These are phyloP conservation scores for Lepidochrysops patricia DNA, from an alignment of 2,888 invertebrate genomes.

Conservation along the genomic window DNA sequence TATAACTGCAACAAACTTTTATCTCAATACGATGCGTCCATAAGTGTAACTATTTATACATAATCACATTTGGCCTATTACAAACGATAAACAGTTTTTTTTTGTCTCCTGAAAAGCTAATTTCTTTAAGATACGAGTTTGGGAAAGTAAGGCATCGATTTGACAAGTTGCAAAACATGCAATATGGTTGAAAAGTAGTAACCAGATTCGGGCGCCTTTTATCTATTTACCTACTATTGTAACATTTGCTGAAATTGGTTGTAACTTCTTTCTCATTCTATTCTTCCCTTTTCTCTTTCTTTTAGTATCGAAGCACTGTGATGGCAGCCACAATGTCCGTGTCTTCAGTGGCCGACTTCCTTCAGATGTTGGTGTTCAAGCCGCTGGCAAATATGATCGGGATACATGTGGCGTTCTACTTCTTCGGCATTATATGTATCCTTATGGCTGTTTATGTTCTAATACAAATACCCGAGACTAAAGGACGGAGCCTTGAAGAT, in stretches of 20 bases:
- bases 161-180: too few species aligned
- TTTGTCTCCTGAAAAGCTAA: too few species aligned
- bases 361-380: slow-evolving; percentile 31
- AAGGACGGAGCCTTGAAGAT: slow-evolving; percentile 27
- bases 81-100: too few species aligned
- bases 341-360: slow-evolving; percentile 27
- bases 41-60: too few species aligned
- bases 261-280: too few species aligned
- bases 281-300: slow-evolving; percentile 15
- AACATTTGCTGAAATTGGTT: too few species aligned
- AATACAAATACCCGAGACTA: slow-evolving; percentile 31
- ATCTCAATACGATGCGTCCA: neutral
- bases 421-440: slow-evolving; percentile 30
- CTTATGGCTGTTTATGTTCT: slow-evolving; percentile 26
- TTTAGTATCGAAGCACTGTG: slow-evolving; percentile 32
- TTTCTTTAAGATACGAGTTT: too few species aligned
- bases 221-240: too few species aligned
- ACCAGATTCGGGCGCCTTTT: too few species aligned
- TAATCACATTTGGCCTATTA: too few species aligned
- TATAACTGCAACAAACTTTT: neutral
- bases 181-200: too few species aligned
- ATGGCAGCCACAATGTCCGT: slow-evolving; percentile 30
- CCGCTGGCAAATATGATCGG: slow-evolving; percentile 26
- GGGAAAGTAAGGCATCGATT: too few species aligned
- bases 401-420: slow-evolving; percentile 29